Base-by-base conservation (phyloP, 2,888 invertebrate genomes). In the Cryptus viduatorius region DNA sequence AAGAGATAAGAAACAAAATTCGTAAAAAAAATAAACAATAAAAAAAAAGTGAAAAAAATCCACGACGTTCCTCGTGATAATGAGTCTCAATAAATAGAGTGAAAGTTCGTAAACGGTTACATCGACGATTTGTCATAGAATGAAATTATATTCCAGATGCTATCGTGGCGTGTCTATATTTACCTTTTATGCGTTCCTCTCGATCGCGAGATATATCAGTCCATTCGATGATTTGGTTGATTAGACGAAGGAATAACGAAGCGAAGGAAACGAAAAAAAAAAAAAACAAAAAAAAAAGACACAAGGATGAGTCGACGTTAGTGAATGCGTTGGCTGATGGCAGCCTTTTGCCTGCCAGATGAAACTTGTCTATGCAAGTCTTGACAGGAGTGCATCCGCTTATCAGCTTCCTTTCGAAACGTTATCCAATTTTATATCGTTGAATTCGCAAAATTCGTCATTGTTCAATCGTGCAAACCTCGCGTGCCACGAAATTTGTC, bases 281-380 rank as follows among this genome's bases (percentile, higher is more conserved):
- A 7, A 61, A 29, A 7, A 50, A 44, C 53, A 61, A 19, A 71
- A 56, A 29, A 7, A 61, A 29, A 7, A 61, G 7, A 31, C 1
- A 31, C 37, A 65, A 19, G 46, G 44, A 76, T 12, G 50, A 53
- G 61, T 46, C 19, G 61, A 50, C 24, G 64, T 19, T 29, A 29
- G n/a, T 53, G 65, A 78, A 5, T 61, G 19, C 29, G 67, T 87
- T 86, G 72, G 72, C 80, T 79, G 87, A 88, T 86, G 85, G 84
- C 85, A 88, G 84, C 86, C 48, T 53, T 42, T 64, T 61, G 73
- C 31, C 59, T 64, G 64, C 79, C 80, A 86, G 84, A 87, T 71
- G 86, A 82, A 87, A 87, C 89, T 87, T 80, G 88, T 84, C 82
- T 76, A 84, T 77, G 85, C 90, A 79, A 82, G 89, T 89, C 87